These are phyloP conservation scores for Octomys mimax DNA, from an alignment of 2,797 vertebrate genomes.

Conservation along the genomic window DNA sequence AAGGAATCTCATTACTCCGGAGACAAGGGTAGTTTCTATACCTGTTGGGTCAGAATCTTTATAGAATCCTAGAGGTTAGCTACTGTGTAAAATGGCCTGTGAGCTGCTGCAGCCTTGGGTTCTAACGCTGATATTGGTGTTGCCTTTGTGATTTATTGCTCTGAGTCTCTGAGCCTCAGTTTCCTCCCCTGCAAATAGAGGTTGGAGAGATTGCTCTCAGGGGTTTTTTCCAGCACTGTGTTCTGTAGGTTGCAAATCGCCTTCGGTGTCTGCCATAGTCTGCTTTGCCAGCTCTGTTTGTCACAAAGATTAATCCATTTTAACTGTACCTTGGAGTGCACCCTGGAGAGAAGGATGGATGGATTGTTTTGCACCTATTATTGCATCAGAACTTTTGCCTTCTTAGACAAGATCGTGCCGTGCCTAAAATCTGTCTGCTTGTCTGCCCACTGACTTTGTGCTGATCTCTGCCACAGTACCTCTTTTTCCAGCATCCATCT, in stretches of 20 bases:
- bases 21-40: constrained; percentile 40
- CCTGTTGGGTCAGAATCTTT: constrained; percentile 71
- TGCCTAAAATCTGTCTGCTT: constrained; percentile 82
- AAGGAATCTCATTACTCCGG: constrained; percentile 28
- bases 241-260: constrained; percentile 83
- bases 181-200: constrained; percentile 67
- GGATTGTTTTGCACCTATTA: constrained; percentile 85
- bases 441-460: constrained; percentile 80
- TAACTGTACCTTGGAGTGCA: constrained; percentile 83
- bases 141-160: constrained; percentile 54
- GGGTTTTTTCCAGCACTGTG: constrained; percentile 70
- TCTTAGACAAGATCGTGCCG: constrained; percentile 71
- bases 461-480: constrained; percentile 77
- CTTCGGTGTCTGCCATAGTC: constrained; percentile 79
- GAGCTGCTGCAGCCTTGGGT: neutral
- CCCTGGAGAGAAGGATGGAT: constrained; percentile 78
- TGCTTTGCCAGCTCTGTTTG: constrained; percentile 80
- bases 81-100: neutral
- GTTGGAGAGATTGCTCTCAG: constrained; percentile 58
- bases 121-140: neutral
- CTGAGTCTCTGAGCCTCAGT: constrained; percentile 71
- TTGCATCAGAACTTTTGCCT: constrained; percentile 85
- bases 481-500: constrained; percentile 79
- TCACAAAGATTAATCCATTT: constrained; percentile 87
- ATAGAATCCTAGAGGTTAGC: constrained; percentile 41